Evolutionary conservation across 2,888 invertebrate genomes (phyloP).

Genomic region (Glyphotaelius pellucidus): DNA sequence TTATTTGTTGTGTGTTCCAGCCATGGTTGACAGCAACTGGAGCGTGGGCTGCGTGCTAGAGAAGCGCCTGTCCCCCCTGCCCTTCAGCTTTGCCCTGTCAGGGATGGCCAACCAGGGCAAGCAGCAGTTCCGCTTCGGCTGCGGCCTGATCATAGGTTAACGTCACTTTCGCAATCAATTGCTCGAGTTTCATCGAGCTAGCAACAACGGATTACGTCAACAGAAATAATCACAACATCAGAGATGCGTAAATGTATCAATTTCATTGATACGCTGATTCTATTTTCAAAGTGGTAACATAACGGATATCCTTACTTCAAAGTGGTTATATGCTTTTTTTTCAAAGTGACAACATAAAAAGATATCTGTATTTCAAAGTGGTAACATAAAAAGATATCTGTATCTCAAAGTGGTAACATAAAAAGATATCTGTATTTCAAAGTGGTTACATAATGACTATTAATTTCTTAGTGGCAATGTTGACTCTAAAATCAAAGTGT

Average conservation of each 20-base stretch:
- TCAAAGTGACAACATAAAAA: too few species aligned
- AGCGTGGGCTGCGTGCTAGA: constrained; percentile 95
- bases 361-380: too few species aligned
- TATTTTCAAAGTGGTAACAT: neutral
- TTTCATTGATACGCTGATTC: too few species aligned
- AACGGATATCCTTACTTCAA: neutral
- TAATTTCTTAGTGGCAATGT: too few species aligned
- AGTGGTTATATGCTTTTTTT: neutral
- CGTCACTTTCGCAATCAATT: constrained; percentile 29
- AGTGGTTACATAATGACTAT: too few species aligned
- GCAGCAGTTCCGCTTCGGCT: constrained; percentile 94
- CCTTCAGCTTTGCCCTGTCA: constrained; percentile 95
- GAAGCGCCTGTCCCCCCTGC: constrained; percentile 94
- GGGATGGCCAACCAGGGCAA: constrained; percentile 96
- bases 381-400: too few species aligned
- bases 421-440: too few species aligned
- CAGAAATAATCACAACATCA: neutral
- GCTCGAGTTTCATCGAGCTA: neutral
- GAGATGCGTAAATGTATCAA: neutral
- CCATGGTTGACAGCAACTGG: constrained; percentile 95
- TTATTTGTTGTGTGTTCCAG: constrained; percentile 74
- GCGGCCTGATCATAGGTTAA: constrained; percentile 95
- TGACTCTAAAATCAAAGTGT: too few species aligned
- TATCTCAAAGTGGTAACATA: too few species aligned
- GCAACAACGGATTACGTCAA: neutral